Conservation (phyloP, 35 echinoderm and acorn worm genomes). For the Eucidaris tribuloides region DNA sequence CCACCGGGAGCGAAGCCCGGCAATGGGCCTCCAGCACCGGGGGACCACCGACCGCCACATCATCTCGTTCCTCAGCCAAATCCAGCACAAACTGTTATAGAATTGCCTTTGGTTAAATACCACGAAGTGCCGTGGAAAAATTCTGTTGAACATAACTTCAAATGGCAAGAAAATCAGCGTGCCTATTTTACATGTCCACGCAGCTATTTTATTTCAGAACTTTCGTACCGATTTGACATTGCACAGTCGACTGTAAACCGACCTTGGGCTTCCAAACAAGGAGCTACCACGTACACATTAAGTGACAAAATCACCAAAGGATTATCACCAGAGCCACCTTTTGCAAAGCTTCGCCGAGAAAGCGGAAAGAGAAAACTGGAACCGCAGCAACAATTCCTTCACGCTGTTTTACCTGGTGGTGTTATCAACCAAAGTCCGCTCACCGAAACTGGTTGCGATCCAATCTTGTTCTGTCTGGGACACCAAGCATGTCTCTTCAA, state of each 20-base stretch:
- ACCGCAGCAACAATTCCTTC: constrained; percentile 16
- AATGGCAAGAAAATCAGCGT: constrained; percentile 96
- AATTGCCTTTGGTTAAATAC: constrained; percentile 82
- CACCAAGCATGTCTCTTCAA: constrained; percentile 98
- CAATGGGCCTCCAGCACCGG: not conserved
- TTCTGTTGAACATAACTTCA: constrained; percentile 67
- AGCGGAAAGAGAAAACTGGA: not conserved
- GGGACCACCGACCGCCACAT: not conserved
- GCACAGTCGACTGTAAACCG: constrained; percentile 65
- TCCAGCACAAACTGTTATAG: constrained; percentile 43
- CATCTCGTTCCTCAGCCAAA: constrained; percentile 21
- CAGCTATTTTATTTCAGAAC: constrained; percentile 80
- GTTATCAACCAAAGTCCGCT: constrained; percentile 42
- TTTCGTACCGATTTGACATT: constrained; percentile 83
- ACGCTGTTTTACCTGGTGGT: constrained; percentile 13
- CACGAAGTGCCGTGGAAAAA: constrained; percentile 65
- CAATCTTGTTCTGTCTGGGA: constrained; percentile 82
- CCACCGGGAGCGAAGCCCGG: not conserved
- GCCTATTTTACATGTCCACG: constrained; percentile 84
- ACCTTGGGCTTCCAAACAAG: constrained; percentile 59
- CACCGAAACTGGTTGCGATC: constrained; percentile 89
- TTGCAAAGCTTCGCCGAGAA: constrained; percentile 13
- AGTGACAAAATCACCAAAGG: constrained; percentile 66
- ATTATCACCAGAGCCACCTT: constrained; percentile 47
- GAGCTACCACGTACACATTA: constrained; percentile 38